phyloP scores from a whole-genome alignment of 2,113 vertebrate genomes.

The Hassar affinis region DNA sequence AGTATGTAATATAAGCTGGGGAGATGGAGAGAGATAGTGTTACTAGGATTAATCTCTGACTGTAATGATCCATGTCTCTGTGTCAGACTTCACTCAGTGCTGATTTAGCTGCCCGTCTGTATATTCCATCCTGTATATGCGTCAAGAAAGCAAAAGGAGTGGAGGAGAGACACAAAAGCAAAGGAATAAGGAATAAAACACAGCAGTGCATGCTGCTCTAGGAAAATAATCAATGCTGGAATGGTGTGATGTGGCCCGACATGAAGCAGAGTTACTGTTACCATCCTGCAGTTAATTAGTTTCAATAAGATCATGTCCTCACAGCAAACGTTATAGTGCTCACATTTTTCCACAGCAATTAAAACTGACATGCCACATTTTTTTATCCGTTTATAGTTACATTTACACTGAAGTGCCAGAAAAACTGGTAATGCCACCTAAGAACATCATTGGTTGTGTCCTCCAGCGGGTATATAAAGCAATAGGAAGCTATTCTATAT shows the following conservation, averaged over 20 bases:
- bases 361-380: not conserved
- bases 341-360: not conserved
- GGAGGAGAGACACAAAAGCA: slow-evolving; percentile 10
- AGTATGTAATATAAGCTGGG: not conserved
- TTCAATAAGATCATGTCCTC: not conserved
- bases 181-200: not conserved
- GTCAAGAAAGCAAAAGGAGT: slow-evolving; percentile 27
- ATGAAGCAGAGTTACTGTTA: not conserved
- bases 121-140: slow-evolving; percentile 15
- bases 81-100: slow-evolving; percentile 12
- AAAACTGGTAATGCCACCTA: too few species aligned
- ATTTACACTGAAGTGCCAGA: not conserved
- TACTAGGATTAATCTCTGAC: not conserved
- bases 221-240: not conserved
- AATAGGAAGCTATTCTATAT: too few species aligned
- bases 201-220: not conserved
- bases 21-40: not conserved
- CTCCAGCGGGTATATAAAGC: too few species aligned
- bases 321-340: not conserved
- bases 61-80: not conserved
- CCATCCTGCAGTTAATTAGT: not conserved
- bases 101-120: slow-evolving; percentile 33
- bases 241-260: not conserved
- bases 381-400: not conserved
- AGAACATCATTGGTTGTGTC: too few species aligned